Conservation (phyloP, 2,113 vertebrate genomes). For the Cygnus buccinator region DNA sequence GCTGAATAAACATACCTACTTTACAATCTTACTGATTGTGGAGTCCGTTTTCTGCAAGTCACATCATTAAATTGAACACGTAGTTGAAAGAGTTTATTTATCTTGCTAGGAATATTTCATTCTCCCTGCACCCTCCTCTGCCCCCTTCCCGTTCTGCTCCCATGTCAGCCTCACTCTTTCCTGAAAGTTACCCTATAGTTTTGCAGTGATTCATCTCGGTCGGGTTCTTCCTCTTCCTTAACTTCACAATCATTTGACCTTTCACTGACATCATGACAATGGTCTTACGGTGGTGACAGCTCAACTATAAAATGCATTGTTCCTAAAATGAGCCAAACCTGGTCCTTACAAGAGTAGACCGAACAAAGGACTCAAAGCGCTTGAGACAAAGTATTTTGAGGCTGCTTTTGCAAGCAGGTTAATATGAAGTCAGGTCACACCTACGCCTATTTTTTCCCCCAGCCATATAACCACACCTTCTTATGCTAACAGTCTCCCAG, state of each 20-base stretch:
- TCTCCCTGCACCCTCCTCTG: not conserved
- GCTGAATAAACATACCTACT: too few relatives aligned
- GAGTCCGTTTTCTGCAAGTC: too few relatives aligned
- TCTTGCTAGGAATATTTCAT: not conserved
- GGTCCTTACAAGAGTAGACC: not conserved
- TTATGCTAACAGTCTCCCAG: not conserved
- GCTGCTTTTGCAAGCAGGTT: not conserved
- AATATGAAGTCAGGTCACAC: not conserved
- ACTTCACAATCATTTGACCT: not conserved
- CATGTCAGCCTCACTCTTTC: not conserved
- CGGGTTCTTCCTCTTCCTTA: not conserved
- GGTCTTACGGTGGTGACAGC: not conserved
- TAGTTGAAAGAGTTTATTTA: not conserved
- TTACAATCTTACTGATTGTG: too few relatives aligned
- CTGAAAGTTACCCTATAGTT: not conserved
- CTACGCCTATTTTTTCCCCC: rapidly evolving
- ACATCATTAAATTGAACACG: not conserved
- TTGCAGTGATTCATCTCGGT: not conserved
- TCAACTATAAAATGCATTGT: rapidly evolving
- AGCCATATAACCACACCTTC: not conserved
- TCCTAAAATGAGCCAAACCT: rapidly evolving
- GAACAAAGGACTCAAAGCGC: not conserved
- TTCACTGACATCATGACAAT: not conserved
- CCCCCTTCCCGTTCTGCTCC: not conserved
- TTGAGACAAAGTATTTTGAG: not conserved